These are phyloP conservation scores for Megaceryle torquata DNA, from an alignment of 2,113 vertebrate genomes.

Conservation along the genomic window DNA sequence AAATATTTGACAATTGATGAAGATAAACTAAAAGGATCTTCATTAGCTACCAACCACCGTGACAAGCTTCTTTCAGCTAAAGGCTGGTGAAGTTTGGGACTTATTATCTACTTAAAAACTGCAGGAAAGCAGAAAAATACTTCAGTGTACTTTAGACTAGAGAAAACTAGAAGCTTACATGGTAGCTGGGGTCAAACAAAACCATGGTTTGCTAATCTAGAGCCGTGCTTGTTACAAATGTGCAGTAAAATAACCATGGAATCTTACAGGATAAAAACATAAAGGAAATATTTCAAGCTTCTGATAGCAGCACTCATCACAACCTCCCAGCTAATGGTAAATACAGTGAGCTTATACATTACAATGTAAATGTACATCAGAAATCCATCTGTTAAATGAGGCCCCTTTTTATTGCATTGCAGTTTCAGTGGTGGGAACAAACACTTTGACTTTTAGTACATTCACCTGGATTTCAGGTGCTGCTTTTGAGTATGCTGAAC, in stretches of 20 bases:
- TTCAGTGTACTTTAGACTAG: constrained; percentile 76
- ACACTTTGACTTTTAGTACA: not conserved
- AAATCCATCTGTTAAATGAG: not conserved
- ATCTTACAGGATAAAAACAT: constrained; percentile 53
- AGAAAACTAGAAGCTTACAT: constrained; percentile 67
- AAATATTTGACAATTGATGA: constrained; percentile 99
- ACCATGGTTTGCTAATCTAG: constrained; percentile 46
- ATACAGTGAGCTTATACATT: not conserved
- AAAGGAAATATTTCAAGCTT: constrained; percentile 51
- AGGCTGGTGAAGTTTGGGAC: constrained; percentile 82
- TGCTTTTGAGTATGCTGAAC: not conserved
- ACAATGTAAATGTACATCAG: not conserved
- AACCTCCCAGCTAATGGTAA: not conserved
- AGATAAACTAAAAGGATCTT: constrained; percentile 96
- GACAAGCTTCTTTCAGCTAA: constrained; percentile 83
- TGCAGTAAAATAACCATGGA: constrained; percentile 2
- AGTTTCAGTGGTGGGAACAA: not conserved
- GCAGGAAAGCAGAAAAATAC: constrained; percentile 83
- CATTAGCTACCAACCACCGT: constrained; percentile 90
- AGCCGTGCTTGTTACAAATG: constrained; percentile 51
- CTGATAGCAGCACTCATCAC: constrained; percentile 1
- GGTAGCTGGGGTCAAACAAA: constrained; percentile 61
- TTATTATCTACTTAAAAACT: constrained; percentile 84
- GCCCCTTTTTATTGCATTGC: not conserved
- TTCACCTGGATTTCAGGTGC: not conserved